Conservation (phyloP, 2,888 invertebrate genomes). For the Tetragonisca angustula region DNA sequence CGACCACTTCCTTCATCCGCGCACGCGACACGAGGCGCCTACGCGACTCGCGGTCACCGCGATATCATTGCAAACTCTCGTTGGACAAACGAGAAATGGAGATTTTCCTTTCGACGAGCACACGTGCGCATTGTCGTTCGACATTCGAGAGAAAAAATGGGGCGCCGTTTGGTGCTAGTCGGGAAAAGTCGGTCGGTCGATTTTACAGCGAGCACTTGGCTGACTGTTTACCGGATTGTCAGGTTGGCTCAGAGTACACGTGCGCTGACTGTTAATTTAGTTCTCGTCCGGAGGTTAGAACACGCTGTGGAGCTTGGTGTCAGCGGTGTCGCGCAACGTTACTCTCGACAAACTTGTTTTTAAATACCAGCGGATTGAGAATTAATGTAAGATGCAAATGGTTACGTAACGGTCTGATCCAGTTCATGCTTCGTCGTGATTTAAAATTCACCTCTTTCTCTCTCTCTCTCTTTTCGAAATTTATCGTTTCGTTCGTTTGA, state of each 20-base stretch:
- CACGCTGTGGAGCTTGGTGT: no score
- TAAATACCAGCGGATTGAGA: slow-evolving; percentile 8
- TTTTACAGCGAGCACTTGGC: no score
- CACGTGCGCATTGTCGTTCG: no score
- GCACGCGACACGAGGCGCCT: slow-evolving; percentile 63
- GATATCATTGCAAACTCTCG: slow-evolving; percentile 11
- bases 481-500: background rate
- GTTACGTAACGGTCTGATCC: slow-evolving; percentile 16
- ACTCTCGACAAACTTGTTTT: slow-evolving; percentile 3
- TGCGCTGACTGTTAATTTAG: no score
- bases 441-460: background rate
- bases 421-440: background rate
- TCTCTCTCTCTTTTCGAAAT: background rate
- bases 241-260: no score
- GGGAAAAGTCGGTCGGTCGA: no score
- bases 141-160: no score
- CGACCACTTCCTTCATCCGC: slow-evolving; percentile 73
- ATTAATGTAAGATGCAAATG: slow-evolving; percentile 8
- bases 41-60: slow-evolving; percentile 40
- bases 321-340: background rate
- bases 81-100: background rate
- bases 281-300: no score
- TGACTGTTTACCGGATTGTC: no score
- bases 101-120: background rate
- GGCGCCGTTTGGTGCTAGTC: no score